phyloP scores from a whole-genome alignment of 92 coral and sea anemone genomes.

The Hydrozoanthus gracilis region DNA sequence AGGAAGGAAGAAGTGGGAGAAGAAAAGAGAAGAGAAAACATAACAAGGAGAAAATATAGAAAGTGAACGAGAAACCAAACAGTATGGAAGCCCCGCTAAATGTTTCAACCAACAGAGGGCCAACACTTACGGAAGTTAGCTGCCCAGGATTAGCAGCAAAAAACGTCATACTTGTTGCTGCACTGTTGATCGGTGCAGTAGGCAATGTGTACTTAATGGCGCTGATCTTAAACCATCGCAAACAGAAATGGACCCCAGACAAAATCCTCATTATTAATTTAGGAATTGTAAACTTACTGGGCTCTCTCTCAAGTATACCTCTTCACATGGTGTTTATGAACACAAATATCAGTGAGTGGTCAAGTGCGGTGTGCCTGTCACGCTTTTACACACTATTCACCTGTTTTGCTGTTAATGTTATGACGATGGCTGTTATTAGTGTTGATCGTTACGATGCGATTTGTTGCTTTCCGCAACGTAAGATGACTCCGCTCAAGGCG shows the following conservation, averaged over 20 bases:
- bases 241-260: slow-evolving; percentile 51
- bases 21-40: not conserved
- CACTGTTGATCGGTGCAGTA: slow-evolving; percentile 44
- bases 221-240: slow-evolving; percentile 51
- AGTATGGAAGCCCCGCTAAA: slow-evolving; percentile 9
- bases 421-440: slow-evolving; percentile 57
- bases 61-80: not conserved
- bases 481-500: slow-evolving; percentile 47
- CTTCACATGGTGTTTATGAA: slow-evolving; percentile 54
- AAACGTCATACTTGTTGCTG: slow-evolving; percentile 36
- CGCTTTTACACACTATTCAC: slow-evolving; percentile 62
- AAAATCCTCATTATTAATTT: slow-evolving; percentile 57
- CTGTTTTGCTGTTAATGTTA: slow-evolving; percentile 60
- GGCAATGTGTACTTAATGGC: slow-evolving; percentile 44
- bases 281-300: slow-evolving; percentile 53
- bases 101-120: not conserved
- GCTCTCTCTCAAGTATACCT: slow-evolving; percentile 54
- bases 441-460: slow-evolving; percentile 70
- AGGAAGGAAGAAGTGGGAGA: slow-evolving; percentile 11
- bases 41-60: not conserved
- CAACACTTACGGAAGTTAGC: not conserved
- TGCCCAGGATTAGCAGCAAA: slow-evolving; percentile 54
- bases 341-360: slow-evolving; percentile 34
- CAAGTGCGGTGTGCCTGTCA: slow-evolving; percentile 55
- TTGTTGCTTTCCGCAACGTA: slow-evolving; percentile 52